Percentiles rank a stretch among this genome's conserved stretches.
These are phyloP conservation scores for Spizella passerina DNA, from an alignment of 2,797 vertebrate genomes.

Conservation along the genomic window DNA sequence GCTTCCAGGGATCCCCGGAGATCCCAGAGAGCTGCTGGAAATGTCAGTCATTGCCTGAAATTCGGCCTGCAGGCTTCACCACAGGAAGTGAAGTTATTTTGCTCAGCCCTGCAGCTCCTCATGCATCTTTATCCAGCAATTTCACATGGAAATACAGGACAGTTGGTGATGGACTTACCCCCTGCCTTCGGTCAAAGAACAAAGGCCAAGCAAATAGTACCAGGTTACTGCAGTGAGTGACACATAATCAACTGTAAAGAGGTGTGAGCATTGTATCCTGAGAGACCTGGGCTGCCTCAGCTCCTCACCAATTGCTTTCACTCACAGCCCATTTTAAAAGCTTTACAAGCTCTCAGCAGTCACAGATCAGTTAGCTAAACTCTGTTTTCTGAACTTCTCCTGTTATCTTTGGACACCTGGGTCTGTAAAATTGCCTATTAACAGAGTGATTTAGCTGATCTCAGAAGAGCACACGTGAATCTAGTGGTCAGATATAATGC, in stretches of 20 bases:
- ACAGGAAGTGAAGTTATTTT: constrained; percentile 48
- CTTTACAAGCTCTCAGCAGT: constrained; percentile 12
- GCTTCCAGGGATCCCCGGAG: constrained; percentile 39
- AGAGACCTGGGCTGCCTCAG: not conserved
- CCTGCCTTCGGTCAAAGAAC: not conserved
- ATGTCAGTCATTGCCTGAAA: constrained; percentile 49
- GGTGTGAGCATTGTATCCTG: not conserved
- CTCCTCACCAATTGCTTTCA: not conserved
- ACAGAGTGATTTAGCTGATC: not conserved
- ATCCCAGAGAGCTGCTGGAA: constrained; percentile 16
- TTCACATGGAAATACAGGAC: not conserved
- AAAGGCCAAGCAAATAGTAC: constrained; percentile 30
- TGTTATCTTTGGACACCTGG: constrained; percentile 35
- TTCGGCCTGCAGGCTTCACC: constrained; percentile 33
- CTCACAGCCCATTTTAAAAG: not conserved
- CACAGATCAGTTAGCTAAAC: constrained; percentile 10
- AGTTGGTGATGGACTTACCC: not conserved
- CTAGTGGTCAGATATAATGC: not conserved
- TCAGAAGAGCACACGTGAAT: not conserved
- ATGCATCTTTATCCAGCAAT: constrained; percentile 1
- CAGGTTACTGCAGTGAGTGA: not conserved
- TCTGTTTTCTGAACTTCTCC: constrained; percentile 6
- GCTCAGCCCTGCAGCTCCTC: not conserved
- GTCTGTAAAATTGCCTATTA: constrained; percentile 51
- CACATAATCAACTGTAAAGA: not conserved